Conservation (phyloP, 2,888 invertebrate species). For the Bibio marci region DNA sequence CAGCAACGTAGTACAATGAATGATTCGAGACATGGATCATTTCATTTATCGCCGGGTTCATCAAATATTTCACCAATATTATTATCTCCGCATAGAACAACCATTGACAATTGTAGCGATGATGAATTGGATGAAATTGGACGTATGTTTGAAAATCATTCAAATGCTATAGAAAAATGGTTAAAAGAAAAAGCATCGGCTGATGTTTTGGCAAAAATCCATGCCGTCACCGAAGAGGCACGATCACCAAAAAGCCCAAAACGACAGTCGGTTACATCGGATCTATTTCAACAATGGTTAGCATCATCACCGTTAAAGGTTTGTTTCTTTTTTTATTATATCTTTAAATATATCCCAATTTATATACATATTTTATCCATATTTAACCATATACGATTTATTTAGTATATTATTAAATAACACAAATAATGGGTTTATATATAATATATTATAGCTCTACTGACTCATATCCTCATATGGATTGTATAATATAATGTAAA, state of each 20-base stretch:
- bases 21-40: too few relatives aligned
- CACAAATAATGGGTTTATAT: too few relatives aligned
- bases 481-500: too few relatives aligned
- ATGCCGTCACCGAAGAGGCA: conserved; percentile 36
- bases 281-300: conserved; percentile 72
- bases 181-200: conserved; percentile 54
- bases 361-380: neutral
- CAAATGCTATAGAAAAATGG: conserved; percentile 56
- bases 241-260: conserved; percentile 34
- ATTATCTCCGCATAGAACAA: conserved; percentile 4
- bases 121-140: conserved; percentile 27
- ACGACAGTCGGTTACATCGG: conserved; percentile 50
- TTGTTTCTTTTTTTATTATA: too few relatives aligned
- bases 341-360: too few relatives aligned
- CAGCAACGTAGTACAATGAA: too few relatives aligned
- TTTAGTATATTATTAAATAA: too few relatives aligned
- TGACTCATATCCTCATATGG: too few relatives aligned
- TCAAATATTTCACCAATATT: neutral
- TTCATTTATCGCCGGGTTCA: neutral
- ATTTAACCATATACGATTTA: neutral
- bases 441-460: too few relatives aligned
- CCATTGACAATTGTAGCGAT: neutral
- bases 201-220: conserved; percentile 44
- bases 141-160: conserved; percentile 39
- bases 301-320: conserved; percentile 61